Percentiles rank a stretch among this genome's conserved stretches.
phyloP scores from a whole-genome alignment of 2,888 invertebrate genomes.

The Malthinus seriepunctatus region DNA sequence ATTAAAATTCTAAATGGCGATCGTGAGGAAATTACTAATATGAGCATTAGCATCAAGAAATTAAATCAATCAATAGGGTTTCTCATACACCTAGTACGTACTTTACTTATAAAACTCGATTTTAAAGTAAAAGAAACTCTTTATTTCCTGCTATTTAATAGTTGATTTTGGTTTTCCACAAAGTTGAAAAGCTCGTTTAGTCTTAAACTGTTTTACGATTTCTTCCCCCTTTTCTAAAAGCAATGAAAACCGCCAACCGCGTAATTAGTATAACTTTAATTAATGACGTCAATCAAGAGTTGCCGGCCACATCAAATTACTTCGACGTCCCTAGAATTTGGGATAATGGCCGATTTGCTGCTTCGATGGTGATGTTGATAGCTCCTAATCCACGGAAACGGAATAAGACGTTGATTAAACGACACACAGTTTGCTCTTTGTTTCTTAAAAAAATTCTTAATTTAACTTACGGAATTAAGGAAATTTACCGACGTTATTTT shows the following conservation, averaged over 20 bases:
- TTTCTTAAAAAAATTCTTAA: neutral
- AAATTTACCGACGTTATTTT: no score
- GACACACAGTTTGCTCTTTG: constrained; percentile 4
- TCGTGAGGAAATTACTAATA: neutral
- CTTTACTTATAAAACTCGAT: no score
- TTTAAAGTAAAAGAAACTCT: no score
- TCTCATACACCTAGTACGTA: neutral
- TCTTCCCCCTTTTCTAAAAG: constrained; percentile 20
- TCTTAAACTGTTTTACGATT: constrained; percentile 30
- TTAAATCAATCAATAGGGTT: neutral
- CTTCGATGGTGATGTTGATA: constrained; percentile 25
- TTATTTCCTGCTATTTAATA: neutral
- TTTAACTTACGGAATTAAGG: no score
- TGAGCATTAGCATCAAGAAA: neutral
- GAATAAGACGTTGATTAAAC: constrained; percentile 29
- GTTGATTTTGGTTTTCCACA: constrained; percentile 5
- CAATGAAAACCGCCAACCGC: constrained; percentile 32
- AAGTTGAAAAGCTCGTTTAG: constrained; percentile 22
- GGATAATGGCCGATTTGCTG: constrained; percentile 28
- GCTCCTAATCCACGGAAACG: constrained; percentile 20
- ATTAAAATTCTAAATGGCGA: neutral
- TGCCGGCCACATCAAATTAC: constrained; percentile 35
- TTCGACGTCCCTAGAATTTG: constrained; percentile 27
- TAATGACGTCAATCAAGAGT: constrained; percentile 36
- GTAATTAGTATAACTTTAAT: constrained; percentile 37